Conservation (phyloP, 1,140 invertebrate species). For the Kradibia gibbosae region DNA sequence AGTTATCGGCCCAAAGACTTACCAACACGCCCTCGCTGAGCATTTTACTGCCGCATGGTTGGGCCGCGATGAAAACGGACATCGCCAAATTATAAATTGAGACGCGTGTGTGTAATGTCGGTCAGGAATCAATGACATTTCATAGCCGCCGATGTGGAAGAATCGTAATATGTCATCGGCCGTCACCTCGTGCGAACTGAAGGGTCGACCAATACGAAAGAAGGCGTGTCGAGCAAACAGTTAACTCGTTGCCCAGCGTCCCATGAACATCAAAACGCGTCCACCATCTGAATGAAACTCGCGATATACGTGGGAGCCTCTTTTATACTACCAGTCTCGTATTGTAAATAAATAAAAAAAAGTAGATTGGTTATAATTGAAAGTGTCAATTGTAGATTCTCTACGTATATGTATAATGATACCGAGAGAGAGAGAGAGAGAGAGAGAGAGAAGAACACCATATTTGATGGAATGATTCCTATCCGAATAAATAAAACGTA, state of each 20-base stretch:
- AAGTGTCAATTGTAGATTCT: too few relatives aligned
- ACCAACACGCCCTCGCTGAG: background rate
- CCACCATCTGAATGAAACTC: conserved; percentile 38
- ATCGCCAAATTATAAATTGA: background rate
- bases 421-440: background rate
- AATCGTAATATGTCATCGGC: conserved; percentile 39
- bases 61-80: background rate
- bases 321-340: too few relatives aligned
- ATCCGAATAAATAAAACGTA: too few relatives aligned
- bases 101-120: conserved; percentile 10
- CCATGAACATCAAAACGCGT: conserved; percentile 63
- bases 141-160: conserved; percentile 34
- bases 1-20: too few relatives aligned
- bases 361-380: too few relatives aligned
- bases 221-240: conserved; percentile 46
- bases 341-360: too few relatives aligned
- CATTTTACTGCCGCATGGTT: background rate
- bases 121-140: conserved; percentile 17
- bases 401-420: too few relatives aligned
- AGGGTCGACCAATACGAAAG: conserved; percentile 51
- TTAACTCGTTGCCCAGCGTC: conserved; percentile 64
- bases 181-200: conserved; percentile 45
- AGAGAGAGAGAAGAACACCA: background rate
- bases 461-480: too few relatives aligned
- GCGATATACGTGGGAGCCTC: background rate